Conservation (phyloP, 2,113 vertebrate genomes). For the Dunckerocampus dactyliophorus region DNA sequence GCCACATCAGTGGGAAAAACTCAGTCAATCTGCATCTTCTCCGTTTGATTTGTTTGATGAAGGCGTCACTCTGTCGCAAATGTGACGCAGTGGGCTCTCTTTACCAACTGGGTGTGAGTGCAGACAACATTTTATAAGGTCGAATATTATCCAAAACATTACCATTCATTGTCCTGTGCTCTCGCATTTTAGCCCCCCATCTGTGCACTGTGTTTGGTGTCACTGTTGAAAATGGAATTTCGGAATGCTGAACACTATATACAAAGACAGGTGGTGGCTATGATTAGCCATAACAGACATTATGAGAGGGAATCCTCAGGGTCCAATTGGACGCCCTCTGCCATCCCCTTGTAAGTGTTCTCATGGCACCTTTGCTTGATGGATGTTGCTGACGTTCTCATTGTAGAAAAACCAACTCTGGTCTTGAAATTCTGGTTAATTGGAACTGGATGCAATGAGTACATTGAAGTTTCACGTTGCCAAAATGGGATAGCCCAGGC, state of each 20-base stretch:
- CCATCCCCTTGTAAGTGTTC: conserved; percentile 23
- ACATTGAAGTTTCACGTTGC: conserved; percentile 16
- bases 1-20: conserved; percentile 29
- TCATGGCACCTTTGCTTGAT: conserved; percentile 20
- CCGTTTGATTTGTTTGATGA: conserved; percentile 42
- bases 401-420: conserved; percentile 11
- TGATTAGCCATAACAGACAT: conserved; percentile 66
- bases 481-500: neutral
- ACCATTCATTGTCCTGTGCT: conserved; percentile 22
- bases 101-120: conserved; percentile 33
- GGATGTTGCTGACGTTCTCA: conserved; percentile 28
- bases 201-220: conserved; percentile 51
- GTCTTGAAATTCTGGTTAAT: conserved; percentile 28
- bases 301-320: conserved; percentile 50
- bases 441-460: conserved; percentile 18
- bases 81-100: conserved; percentile 11
- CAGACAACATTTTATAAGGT: conserved; percentile 1
- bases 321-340: conserved; percentile 43
- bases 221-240: conserved; percentile 46
- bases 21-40: conserved; percentile 15
- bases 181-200: conserved; percentile 45
- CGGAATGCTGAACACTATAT: conserved; percentile 40
- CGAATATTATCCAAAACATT: conserved; percentile 22
- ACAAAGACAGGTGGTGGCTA: conserved; percentile 62
- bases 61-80: conserved; percentile 12